Evolutionary conservation across 1,140 invertebrate species (phyloP).

Genomic region (Babylonia areolata): DNA sequence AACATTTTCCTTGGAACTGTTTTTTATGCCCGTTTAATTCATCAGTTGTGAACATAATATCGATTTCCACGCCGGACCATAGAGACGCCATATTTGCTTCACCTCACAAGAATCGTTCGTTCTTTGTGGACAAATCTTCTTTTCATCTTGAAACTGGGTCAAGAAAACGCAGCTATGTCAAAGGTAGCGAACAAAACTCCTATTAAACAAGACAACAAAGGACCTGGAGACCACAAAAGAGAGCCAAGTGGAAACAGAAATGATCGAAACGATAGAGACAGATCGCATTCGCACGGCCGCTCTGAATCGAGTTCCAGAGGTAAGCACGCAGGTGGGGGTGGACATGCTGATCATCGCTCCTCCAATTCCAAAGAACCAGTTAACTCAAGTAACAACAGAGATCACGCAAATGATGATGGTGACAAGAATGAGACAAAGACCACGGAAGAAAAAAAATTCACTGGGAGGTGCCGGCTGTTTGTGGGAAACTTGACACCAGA

Average conservation of each 20-base stretch:
- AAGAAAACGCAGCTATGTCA: conserved; percentile 27
- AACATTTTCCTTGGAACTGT: background rate
- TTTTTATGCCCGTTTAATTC: background rate
- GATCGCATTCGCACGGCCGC: conserved; percentile 29
- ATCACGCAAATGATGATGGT: conserved; percentile 28
- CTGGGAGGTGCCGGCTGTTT: conserved; percentile 92
- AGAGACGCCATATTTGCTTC: background rate
- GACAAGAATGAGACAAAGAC: conserved; percentile 30
- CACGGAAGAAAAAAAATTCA: conserved; percentile 70
- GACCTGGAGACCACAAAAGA: conserved; percentile 30
- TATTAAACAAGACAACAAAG: conserved; percentile 41
- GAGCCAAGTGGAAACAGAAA: conserved; percentile 9
- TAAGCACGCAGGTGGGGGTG: background rate
- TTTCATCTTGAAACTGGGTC: background rate
- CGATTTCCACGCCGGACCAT: background rate
- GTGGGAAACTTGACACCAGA: conserved; percentile 94
- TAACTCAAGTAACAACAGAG: background rate
- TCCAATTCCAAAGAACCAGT: background rate
- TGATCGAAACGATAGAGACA: conserved; percentile 11
- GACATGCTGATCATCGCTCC: background rate
- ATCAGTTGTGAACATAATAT: background rate
- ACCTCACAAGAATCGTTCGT: background rate
- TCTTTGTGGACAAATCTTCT: background rate
- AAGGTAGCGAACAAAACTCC: conserved; percentile 36
- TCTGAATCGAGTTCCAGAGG: conserved; percentile 29